Evolutionary conservation across 2,113 vertebrate species (phyloP).

Genomic region (Prietella phreatophila): DNA sequence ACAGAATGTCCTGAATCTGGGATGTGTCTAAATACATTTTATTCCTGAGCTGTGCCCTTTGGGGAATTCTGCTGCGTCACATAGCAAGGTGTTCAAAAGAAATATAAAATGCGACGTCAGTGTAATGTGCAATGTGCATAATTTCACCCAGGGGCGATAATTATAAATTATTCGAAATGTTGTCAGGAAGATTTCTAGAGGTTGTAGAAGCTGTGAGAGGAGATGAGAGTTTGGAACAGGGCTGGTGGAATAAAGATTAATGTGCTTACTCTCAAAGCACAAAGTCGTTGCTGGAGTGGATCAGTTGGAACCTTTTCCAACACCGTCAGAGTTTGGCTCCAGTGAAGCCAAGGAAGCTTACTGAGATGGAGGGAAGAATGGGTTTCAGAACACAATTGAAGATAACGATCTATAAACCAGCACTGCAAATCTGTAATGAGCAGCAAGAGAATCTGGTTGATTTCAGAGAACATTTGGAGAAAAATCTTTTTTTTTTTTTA

Average conservation of each 20-base stretch:
- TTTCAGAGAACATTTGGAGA: background rate
- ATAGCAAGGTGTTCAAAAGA: constrained; percentile 2
- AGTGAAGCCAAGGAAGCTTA: background rate
- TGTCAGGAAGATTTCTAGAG: constrained; percentile 13
- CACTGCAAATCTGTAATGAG: background rate
- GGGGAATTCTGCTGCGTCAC: background rate
- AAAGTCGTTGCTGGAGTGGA: constrained; percentile 8
- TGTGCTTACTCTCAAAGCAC: background rate
- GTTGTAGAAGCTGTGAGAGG: background rate
- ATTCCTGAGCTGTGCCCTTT: background rate
- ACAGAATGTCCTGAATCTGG: background rate
- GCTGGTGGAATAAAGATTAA: constrained; percentile 19
- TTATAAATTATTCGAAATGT: constrained; percentile 8
- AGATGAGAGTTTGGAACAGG: background rate
- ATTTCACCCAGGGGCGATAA: background rate
- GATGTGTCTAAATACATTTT: background rate
- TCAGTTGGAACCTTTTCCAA: constrained; percentile 25
- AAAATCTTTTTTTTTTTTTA: too few relatives aligned
- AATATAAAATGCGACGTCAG: background rate
- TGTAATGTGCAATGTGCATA: background rate
- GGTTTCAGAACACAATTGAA: background rate
- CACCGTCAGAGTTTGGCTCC: background rate
- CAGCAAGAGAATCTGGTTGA: background rate
- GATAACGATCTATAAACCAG: background rate
- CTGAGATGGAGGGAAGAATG: background rate